Evolutionary conservation across 30 jellyfish, hydroid and myxozoan genomes (phyloP).

Genomic region (Nemopilema nomurai): DNA sequence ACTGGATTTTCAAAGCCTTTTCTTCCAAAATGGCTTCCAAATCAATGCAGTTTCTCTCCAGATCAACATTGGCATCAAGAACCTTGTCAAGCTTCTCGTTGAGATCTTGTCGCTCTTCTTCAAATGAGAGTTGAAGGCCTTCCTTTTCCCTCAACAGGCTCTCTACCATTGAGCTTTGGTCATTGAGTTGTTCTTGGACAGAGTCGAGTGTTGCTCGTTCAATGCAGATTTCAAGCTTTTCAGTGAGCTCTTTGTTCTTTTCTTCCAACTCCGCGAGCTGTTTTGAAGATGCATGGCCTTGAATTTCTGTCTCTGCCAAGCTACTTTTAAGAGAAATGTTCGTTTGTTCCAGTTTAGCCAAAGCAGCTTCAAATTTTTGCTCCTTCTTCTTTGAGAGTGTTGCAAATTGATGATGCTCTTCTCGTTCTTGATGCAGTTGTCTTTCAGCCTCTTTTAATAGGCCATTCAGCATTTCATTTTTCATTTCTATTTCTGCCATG

Average conservation of each 20-base stretch:
- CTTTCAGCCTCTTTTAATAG: not conserved
- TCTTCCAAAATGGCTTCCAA: not conserved
- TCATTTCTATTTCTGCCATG: not conserved
- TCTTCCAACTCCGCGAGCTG: not conserved
- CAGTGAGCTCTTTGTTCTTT: not conserved
- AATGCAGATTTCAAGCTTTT: not conserved
- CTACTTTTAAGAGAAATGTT: not conserved
- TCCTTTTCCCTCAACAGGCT: not conserved
- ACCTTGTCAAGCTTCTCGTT: conserved; percentile 9
- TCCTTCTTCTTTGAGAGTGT: not conserved
- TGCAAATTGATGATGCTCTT: not conserved
- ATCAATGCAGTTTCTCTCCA: not conserved
- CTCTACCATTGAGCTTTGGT: not conserved
- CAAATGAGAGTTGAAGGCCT: not conserved
- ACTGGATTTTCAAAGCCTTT: not conserved
- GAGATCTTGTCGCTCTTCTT: not conserved
- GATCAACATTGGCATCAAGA: conserved; percentile 3
- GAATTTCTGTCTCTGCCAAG: not conserved
- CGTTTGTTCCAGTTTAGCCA: not conserved
- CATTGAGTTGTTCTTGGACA: not conserved
- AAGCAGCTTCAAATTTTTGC: too few species aligned
- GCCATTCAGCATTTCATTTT: not conserved
- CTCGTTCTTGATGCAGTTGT: not conserved
- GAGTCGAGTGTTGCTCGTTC: not conserved
- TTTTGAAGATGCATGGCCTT: not conserved